Evolutionary conservation across 2,113 vertebrate genomes (phyloP), one percentile per base, ranked within the genome.

Genomic region (Mola mola): DNA sequence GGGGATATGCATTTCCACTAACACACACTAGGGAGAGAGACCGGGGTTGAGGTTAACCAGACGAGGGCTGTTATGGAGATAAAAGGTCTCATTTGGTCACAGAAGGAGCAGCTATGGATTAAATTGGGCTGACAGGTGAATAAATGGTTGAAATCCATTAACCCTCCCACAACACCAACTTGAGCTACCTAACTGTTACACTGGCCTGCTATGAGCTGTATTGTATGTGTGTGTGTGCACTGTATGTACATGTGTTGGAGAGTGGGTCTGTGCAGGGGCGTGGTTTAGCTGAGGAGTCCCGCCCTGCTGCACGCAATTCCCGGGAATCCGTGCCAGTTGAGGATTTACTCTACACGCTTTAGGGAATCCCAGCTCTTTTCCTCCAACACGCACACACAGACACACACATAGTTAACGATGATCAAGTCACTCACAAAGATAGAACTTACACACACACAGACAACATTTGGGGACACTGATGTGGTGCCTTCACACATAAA

Each of bases 321-420:
- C 57, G 65, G 58, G 81, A 79, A 80, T 81, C 71, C 25, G 62
- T 86, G 75, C 78, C 11, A 72, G 61, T 55, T 59, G 55, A 80
- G 80, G 87, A 89, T 90, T 90, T 90, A 86, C 70, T 83, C 58
- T 31, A 78, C 72, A 86, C 52, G 81, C 85, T 85, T 86, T 75
- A 81, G 84, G 86, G 87, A 91, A 81, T 87, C 85, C 83, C 82
- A 66, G 58, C 60, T 38, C 48, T 48, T 46, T 31, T 20, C 20
- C 16, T 41, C 59, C 46, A 17, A n/a, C 36, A 48, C 60, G 5
- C 28, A n/a, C 26, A 9, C 4, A 44, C 43, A 29, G 24, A 62
- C 13, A 8, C 46, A 17, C 28, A 41, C 58, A 63, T n/a, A n/a
- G n/a, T n/a, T n/a, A n/a, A n/a, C n/a, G n/a, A n/a, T n/a, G n/a